These are phyloP conservation scores for Pitta sordida DNA, from an alignment of 2,113 vertebrate species.

Conservation along the genomic window DNA sequence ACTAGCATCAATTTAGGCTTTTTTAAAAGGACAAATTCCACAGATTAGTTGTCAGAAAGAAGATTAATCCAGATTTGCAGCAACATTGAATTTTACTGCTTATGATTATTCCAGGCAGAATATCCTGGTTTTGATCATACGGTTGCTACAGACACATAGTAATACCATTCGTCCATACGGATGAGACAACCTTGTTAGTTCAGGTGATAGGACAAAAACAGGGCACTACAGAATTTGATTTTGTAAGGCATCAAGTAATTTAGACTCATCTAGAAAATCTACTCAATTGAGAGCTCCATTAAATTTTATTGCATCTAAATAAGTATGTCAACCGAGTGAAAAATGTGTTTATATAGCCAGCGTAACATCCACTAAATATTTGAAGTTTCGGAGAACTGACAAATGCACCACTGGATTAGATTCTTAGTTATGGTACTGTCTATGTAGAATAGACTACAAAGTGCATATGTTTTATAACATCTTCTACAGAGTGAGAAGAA, in stretches of 20 bases:
- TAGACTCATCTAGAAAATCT: not conserved
- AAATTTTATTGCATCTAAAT: not conserved
- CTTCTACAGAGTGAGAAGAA: not conserved
- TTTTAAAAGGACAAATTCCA: not conserved
- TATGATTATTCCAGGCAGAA: not conserved
- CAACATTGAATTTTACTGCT: not conserved
- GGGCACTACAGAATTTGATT: not conserved
- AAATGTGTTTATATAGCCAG: not conserved
- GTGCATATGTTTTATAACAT: rapidly evolving
- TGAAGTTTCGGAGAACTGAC: not conserved
- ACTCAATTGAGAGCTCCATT: not conserved
- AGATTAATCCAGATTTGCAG: not conserved
- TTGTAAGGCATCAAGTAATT: not conserved
- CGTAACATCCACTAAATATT: not conserved
- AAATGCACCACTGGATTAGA: not conserved
- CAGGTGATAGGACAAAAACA: not conserved
- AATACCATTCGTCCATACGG: not conserved
- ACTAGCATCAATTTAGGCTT: not conserved
- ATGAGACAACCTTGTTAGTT: not conserved
- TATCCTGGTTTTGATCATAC: not conserved
- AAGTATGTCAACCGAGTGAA: not conserved
- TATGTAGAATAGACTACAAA: not conserved
- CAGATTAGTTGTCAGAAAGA: not conserved
- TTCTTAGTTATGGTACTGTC: not conserved
- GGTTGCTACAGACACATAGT: not conserved